Evolutionary conservation across 2,888 invertebrate species (phyloP), one percentile per base, ranked within the genome.

Genomic region (Melipona beecheii): DNA sequence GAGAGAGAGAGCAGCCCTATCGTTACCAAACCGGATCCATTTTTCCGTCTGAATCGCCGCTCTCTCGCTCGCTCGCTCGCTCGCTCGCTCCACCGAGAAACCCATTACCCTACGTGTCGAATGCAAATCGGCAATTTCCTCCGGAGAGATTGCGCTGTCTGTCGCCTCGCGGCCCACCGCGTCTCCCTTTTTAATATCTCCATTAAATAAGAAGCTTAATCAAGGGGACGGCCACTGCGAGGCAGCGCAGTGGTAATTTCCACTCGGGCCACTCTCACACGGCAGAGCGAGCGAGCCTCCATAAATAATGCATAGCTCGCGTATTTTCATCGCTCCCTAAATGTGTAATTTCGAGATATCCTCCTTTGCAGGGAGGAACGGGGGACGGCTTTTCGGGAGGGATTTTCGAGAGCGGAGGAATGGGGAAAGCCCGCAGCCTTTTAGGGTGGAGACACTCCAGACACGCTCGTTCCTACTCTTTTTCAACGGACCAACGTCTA

Each of bases 1-100:
- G 36, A 36, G 36, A 36, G 36, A 36, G 21, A 24, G 24, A 49
- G 68, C 76, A 62, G 70, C 58, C 74, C 78, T 79, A 60, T 78
- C 68, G 70, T 68, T 73, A 36, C 36, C 68, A 56, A 79, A 86
- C 82, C 74, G 83, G 76, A 81, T 71, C 69, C 86, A 84, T 56
- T 87, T 78, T 81, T 81, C 83, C 78, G 52, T 21, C 5, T 9
- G 66, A 19, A 36, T 3, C 68, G 13, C 9, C 19, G 15, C 5
- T 13, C 17, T 24, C 19, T 19, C 50, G 2, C 60, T 24, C 21
- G 0, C 31, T 31, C n/a, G 13, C 4, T 11, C 15, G 36, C 19
- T 19, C 31, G 3, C 60, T 24, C 21, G 19, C 54, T 15, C 43
- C 60, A n/a, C 19, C 19, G 54, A 15, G 36, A 6, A 64, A 11